Evolutionary conservation across 2,113 vertebrate species (phyloP).

Genomic region (Eidolon helvum): DNA sequence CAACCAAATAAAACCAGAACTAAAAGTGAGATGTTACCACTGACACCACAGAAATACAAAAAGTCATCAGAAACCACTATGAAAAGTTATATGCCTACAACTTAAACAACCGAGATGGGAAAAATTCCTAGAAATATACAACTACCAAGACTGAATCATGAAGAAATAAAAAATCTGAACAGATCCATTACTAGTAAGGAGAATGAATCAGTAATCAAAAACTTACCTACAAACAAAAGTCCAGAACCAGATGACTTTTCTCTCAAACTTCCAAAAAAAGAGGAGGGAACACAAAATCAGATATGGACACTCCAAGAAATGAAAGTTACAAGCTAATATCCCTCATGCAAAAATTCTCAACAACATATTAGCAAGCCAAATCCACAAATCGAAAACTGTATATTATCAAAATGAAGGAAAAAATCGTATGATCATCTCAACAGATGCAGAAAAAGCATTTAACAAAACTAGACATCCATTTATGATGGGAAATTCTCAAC

Average conservation of each 20-base stretch:
- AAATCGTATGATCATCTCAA: neutral
- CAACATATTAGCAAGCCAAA: neutral
- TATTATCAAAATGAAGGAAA: neutral
- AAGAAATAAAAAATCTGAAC: neutral
- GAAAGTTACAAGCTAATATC: neutral
- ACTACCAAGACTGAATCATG: neutral
- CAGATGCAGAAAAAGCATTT: neutral
- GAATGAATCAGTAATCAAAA: neutral
- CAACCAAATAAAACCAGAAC: too few relatives aligned
- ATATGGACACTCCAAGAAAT: neutral
- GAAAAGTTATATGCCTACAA: neutral
- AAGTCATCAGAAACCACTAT: neutral
- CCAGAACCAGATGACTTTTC: neutral
- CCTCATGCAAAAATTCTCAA: neutral
- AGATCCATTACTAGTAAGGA: neutral
- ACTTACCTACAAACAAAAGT: neutral
- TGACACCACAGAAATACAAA: neutral
- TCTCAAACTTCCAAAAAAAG: neutral
- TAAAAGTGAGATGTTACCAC: too few relatives aligned
- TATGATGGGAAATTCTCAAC: neutral
- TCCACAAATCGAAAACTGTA: neutral
- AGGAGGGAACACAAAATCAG: neutral
- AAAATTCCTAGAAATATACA: neutral
- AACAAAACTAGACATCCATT: neutral
- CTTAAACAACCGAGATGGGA: neutral